These are phyloP conservation scores for Vannuccia rotundouncinata DNA, from an alignment of 2,888 invertebrate genomes.

Conservation along the genomic window DNA sequence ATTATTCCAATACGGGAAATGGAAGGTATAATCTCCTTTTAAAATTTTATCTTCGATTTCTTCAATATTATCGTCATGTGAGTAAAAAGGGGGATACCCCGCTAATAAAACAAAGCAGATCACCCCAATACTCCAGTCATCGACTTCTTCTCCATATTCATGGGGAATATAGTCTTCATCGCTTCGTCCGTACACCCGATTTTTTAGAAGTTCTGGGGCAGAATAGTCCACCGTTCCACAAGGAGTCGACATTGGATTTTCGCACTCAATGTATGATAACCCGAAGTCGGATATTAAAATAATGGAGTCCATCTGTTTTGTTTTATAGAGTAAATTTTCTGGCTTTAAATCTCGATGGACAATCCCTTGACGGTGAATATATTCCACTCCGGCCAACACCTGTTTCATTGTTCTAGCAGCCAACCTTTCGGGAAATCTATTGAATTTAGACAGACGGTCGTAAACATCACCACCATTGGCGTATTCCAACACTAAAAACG, in stretches of 20 bases:
- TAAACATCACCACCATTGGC: background rate
- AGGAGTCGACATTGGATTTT: background rate
- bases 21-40: background rate
- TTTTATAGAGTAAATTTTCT: background rate
- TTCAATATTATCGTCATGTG: background rate
- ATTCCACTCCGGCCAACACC: background rate
- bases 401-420: background rate
- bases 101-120: background rate
- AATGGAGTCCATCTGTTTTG: background rate
- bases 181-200: background rate
- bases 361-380: background rate
- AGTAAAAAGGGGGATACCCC: background rate
- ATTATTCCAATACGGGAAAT: background rate
- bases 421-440: background rate
- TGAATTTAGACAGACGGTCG: background rate
- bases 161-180: background rate
- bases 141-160: background rate
- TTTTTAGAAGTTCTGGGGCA: background rate
- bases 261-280: background rate
- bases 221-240: conserved; percentile 3
- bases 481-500: background rate
- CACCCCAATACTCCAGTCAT: background rate
- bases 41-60: background rate
- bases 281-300: background rate
- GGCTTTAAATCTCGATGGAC: background rate